Conservation (phyloP, 2,888 invertebrate species). For the Rhagonycha lutea region DNA sequence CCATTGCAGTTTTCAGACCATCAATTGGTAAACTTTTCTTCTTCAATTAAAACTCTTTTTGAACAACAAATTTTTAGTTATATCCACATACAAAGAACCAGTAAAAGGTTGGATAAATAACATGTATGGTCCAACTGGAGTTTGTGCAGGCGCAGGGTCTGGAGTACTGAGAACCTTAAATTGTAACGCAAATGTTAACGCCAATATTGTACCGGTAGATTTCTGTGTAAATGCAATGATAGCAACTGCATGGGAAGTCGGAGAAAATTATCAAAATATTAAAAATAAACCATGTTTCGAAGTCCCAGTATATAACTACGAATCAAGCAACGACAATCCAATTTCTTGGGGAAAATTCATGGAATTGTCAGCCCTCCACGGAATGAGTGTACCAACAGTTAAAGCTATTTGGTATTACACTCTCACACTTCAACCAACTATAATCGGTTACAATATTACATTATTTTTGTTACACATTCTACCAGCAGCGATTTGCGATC, state of each 20-base stretch:
- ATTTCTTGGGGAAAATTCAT: constrained; percentile 77
- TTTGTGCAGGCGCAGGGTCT: constrained; percentile 73
- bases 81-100: constrained; percentile 74
- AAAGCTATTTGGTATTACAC: constrained; percentile 74
- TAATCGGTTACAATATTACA: constrained; percentile 63
- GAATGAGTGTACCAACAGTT: constrained; percentile 61
- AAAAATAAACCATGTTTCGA: constrained; percentile 41
- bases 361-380: constrained; percentile 61
- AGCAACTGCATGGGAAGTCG: constrained; percentile 74
- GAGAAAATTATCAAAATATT: constrained; percentile 20
- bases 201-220: constrained; percentile 80
- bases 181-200: constrained; percentile 68
- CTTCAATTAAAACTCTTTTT: neutral
- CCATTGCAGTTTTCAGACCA: constrained; percentile 82
- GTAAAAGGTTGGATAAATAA: constrained; percentile 89
- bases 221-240: constrained; percentile 82
- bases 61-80: constrained; percentile 53
- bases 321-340: constrained; percentile 82
- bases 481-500: constrained; percentile 67
- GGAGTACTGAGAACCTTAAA: constrained; percentile 78
- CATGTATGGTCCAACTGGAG: constrained; percentile 84
- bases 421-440: constrained; percentile 65
- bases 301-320: constrained; percentile 83
- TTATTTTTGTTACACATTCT: constrained; percentile 68
- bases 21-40: constrained; percentile 68